phyloP scores from a whole-genome alignment of 2,888 invertebrate genomes.

The Prosopocoilus inquinatus region DNA sequence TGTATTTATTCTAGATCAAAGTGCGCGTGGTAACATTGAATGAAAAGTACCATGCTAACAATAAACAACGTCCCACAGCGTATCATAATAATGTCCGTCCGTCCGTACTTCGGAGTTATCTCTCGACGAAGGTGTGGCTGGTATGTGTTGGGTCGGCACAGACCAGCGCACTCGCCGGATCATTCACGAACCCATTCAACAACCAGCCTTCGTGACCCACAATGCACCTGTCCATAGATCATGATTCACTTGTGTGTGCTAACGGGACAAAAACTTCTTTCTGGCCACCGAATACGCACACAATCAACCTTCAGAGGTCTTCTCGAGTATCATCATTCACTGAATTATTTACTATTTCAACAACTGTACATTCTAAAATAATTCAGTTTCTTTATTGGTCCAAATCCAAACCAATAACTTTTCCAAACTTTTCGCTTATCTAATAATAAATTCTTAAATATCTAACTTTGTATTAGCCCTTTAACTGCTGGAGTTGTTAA shows the following conservation, averaged over 20 bases:
- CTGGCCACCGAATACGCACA: slow-evolving; percentile 5
- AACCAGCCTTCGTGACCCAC: slow-evolving; percentile 15
- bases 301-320: too few species aligned
- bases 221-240: slow-evolving; percentile 16
- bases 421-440: too few species aligned
- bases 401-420: too few species aligned
- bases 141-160: slow-evolving; percentile 17
- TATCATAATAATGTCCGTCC: slow-evolving; percentile 8
- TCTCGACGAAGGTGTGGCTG: slow-evolving; percentile 1
- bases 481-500: too few species aligned
- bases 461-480: too few species aligned
- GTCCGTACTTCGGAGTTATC: slow-evolving; percentile 17
- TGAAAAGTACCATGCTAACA: slow-evolving; percentile 15
- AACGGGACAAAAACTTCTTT: slow-evolving; percentile 15
- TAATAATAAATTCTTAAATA: too few species aligned
- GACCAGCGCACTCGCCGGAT: slow-evolving; percentile 13
- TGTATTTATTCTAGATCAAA: background rate
- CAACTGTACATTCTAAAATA: too few species aligned
- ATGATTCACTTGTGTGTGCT: slow-evolving; percentile 10
- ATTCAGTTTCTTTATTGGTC: too few species aligned
- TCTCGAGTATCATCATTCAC: too few species aligned
- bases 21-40: slow-evolving; percentile 7
- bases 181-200: slow-evolving; percentile 21
- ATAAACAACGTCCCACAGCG: slow-evolving; percentile 16
- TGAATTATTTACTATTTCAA: too few species aligned